Conservation (phyloP, 37 sponge, comb jelly and placozoan species). For the Diacarnus erythraeanus region DNA sequence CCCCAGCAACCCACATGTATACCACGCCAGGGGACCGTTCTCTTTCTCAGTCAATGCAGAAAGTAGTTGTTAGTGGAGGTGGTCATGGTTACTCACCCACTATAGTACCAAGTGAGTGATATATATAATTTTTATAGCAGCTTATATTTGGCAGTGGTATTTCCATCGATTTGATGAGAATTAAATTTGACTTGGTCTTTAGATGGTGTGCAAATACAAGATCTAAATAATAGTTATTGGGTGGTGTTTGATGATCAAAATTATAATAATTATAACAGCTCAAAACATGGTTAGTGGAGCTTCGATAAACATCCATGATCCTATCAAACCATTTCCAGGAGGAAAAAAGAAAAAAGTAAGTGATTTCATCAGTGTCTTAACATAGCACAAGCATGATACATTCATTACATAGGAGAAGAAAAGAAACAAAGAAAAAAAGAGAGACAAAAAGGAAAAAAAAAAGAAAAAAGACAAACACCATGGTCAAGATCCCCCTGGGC, state of each 20-base stretch:
- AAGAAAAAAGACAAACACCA: conserved; percentile 65
- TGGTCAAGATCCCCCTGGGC: conserved; percentile 35
- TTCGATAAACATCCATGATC: not conserved
- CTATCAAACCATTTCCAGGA: conserved; percentile 12
- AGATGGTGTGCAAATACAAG: no score
- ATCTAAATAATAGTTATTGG: no score
- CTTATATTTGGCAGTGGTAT: no score
- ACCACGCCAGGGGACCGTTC: not conserved
- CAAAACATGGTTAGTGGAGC: not conserved
- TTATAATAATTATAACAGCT: not conserved
- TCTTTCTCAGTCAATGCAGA: not conserved
- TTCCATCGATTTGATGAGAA: no score
- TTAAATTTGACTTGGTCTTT: no score
- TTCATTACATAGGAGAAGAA: conserved; percentile 32
- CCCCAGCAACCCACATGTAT: not conserved
- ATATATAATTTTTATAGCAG: no score
- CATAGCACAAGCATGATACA: not conserved
- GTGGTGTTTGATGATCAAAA: not conserved
- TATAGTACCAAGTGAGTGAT: not conserved
- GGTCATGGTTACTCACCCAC: conserved; percentile 6
- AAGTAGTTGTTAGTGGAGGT: not conserved
- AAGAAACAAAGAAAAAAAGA: conserved; percentile 56
- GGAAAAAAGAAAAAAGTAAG: conserved; percentile 31
- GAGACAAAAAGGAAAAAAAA: conserved; percentile 54
- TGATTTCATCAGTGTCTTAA: not conserved